Evolutionary conservation across 2,797 vertebrate species (phyloP).

Genomic region (Sebastes wilsoni): DNA sequence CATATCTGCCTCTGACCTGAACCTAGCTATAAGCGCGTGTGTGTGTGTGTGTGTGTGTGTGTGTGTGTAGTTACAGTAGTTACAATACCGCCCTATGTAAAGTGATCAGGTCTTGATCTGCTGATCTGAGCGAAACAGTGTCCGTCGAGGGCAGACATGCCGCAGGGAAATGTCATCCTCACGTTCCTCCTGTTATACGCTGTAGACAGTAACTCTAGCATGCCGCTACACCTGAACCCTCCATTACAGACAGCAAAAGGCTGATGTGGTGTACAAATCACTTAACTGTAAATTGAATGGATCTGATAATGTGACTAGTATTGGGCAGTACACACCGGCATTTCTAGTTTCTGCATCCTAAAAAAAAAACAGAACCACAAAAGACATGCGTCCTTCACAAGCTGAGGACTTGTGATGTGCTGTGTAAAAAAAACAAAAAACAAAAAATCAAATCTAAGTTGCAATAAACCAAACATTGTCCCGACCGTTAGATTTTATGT

Average conservation of each 20-base stretch:
- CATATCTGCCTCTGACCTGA: slow-evolving; percentile 62
- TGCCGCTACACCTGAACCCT: slow-evolving; percentile 12
- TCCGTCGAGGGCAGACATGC: slow-evolving; percentile 56
- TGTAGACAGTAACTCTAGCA: slow-evolving; percentile 55
- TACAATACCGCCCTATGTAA: slow-evolving; percentile 73
- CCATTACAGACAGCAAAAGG: slow-evolving; percentile 16
- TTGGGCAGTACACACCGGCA: background rate
- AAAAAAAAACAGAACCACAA: background rate
- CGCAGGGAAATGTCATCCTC: slow-evolving; percentile 57
- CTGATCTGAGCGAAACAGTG: slow-evolving; percentile 74
- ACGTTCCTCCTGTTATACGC: slow-evolving; percentile 46
- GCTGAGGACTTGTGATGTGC: background rate
- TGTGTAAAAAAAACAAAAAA: too few species aligned
- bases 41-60: slow-evolving; percentile 35
- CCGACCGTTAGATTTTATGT: too few species aligned
- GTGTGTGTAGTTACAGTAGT: slow-evolving; percentile 65
- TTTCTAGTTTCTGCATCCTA: background rate
- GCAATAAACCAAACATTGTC: too few species aligned
- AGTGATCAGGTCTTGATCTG: slow-evolving; percentile 75
- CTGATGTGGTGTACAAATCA: background rate
- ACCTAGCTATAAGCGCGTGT: slow-evolving; percentile 1
- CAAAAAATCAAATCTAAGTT: too few species aligned
- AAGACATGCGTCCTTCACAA: background rate
- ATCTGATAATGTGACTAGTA: background rate
- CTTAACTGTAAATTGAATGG: slow-evolving; percentile 1